phyloP scores from a whole-genome alignment of 2,888 invertebrate species.

The Isoperla grammatica region DNA sequence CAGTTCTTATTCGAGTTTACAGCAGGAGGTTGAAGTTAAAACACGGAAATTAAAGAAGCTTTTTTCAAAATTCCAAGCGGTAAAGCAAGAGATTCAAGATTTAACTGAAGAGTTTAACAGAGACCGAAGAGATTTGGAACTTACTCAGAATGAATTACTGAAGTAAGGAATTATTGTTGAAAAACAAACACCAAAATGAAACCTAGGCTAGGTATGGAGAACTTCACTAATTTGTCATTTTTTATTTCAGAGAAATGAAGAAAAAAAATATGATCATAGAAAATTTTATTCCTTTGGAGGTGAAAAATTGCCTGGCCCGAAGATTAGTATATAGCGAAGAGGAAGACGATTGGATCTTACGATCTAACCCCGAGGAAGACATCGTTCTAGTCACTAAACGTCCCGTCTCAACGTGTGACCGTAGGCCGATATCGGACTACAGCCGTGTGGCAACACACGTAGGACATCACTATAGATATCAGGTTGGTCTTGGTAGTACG shows the following conservation, averaged over 20 bases:
- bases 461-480: constrained; percentile 45
- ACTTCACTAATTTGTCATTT: too few relatives aligned
- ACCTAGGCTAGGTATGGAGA: too few relatives aligned
- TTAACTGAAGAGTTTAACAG: constrained; percentile 82
- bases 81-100: constrained; percentile 74
- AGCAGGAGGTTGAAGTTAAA: constrained; percentile 96
- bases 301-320: constrained; percentile 65
- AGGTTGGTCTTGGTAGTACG: constrained; percentile 9
- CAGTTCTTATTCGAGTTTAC: constrained; percentile 84
- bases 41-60: constrained; percentile 89
- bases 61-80: constrained; percentile 70
- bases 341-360: constrained; percentile 66
- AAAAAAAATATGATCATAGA: constrained; percentile 83
- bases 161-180: too few relatives aligned
- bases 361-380: constrained; percentile 29
- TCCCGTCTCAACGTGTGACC: constrained; percentile 58
- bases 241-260: constrained; percentile 64
- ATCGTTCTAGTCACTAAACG: constrained; percentile 44
- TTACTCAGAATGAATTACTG: constrained; percentile 84
- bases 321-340: constrained; percentile 77
- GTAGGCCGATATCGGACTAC: constrained; percentile 59
- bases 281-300: constrained; percentile 82
- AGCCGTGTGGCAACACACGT: constrained; percentile 50
- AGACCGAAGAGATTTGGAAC: constrained; percentile 88
- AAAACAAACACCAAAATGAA: too few relatives aligned